phyloP scores from a whole-genome alignment of 1,140 invertebrate species.

The Platyura marginata region DNA sequence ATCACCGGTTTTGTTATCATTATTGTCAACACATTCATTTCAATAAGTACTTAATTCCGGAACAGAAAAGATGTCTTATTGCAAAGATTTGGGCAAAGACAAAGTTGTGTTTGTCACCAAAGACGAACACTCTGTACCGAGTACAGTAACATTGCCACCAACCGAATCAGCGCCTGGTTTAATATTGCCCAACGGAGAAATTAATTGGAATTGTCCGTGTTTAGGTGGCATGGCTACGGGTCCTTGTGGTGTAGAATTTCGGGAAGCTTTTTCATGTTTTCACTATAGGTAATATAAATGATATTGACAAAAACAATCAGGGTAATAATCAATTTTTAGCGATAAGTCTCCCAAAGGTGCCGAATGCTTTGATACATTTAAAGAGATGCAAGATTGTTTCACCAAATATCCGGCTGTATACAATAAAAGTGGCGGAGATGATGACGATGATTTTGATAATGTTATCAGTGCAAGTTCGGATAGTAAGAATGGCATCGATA shows the following conservation, averaged over 20 bases:
- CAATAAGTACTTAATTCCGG: too few relatives aligned
- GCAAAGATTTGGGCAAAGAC: slow-evolving; percentile 46
- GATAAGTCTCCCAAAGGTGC: slow-evolving; percentile 61
- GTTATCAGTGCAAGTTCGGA: background rate
- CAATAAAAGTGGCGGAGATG: slow-evolving; percentile 35
- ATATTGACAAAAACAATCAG: background rate
- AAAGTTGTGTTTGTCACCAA: slow-evolving; percentile 65
- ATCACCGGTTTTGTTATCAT: slow-evolving; percentile 25
- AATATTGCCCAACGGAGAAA: slow-evolving; percentile 70
- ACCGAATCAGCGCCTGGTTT: slow-evolving; percentile 58
- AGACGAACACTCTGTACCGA: slow-evolving; percentile 57
- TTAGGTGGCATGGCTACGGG: slow-evolving; percentile 89
- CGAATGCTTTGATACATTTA: slow-evolving; percentile 81
- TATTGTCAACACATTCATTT: slow-evolving; percentile 4
- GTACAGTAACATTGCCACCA: slow-evolving; percentile 49
- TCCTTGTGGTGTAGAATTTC: slow-evolving; percentile 81
- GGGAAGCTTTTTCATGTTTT: slow-evolving; percentile 89
- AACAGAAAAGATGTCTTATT: slow-evolving; percentile 27
- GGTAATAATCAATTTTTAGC: slow-evolving; percentile 20
- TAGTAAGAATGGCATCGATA: background rate
- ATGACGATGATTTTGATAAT: slow-evolving; percentile 29
- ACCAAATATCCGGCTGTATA: slow-evolving; percentile 73
- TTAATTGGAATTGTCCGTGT: slow-evolving; percentile 96
- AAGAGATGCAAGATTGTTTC: slow-evolving; percentile 88
- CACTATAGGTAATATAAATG: slow-evolving; percentile 40